A percentile compares a stretch with the other conserved stretches of the same genome.
phyloP scores from a whole-genome alignment of 2,113 vertebrate genomes.

The Vidua chalybeata region DNA sequence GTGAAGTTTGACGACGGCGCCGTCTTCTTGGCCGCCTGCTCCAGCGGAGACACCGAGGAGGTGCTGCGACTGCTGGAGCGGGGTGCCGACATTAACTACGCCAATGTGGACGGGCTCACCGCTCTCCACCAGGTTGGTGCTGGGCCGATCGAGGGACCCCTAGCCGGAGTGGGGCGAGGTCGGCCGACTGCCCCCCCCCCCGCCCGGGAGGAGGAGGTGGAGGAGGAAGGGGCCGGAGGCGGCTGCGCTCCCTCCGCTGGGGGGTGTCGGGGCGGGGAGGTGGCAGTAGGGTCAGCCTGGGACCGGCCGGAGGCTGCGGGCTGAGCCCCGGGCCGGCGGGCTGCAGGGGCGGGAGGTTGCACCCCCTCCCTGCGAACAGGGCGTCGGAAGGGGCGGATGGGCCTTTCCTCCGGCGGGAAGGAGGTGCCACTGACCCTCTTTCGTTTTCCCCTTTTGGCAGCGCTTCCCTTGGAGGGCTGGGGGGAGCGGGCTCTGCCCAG shows the following conservation, averaged over 20 bases:
- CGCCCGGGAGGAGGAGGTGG: neutral
- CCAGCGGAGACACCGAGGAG: constrained; percentile 96
- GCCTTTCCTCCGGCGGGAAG: neutral
- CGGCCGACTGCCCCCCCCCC: neutral
- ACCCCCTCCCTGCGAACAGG: neutral
- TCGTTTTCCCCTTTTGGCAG: neutral
- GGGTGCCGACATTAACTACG: constrained; percentile 98
- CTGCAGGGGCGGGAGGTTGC: neutral
- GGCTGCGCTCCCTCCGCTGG: neutral
- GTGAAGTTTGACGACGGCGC: constrained; percentile 99
- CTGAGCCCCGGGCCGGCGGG: neutral
- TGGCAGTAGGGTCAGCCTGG: neutral
- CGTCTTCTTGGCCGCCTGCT: constrained; percentile 97
- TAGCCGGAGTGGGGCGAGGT: neutral
- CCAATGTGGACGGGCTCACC: constrained; percentile 98
- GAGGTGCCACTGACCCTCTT: neutral
- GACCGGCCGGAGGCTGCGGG: neutral
- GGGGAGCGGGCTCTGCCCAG: neutral
- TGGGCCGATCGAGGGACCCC: neutral
- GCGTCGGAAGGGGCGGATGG: neutral
- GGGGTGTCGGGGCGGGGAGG: constrained; percentile 19
- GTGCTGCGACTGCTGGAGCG: constrained; percentile 93
- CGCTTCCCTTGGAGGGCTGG: neutral
- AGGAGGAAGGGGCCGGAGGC: neutral
- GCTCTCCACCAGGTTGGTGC: constrained; percentile 92